Conservation (phyloP, 2,113 vertebrate genomes). For the Rousettus leschenaultii region DNA sequence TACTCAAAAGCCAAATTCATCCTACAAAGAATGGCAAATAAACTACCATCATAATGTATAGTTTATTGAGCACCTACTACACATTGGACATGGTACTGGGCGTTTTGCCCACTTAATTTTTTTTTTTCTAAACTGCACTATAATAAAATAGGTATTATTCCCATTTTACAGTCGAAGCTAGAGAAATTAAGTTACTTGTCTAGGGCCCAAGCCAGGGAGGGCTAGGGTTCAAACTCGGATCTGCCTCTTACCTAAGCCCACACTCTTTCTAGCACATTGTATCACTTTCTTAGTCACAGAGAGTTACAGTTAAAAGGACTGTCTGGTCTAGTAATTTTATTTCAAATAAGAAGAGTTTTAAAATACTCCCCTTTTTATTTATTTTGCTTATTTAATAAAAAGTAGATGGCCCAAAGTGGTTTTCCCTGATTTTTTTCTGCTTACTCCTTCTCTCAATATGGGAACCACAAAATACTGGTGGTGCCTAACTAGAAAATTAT, state of each 20-base stretch:
- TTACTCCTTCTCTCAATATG: neutral
- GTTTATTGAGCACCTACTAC: neutral
- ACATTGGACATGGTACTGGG: neutral
- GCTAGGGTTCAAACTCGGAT: neutral
- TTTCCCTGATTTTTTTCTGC: neutral
- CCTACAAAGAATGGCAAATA: neutral
- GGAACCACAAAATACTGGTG: neutral
- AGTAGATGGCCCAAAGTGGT: neutral
- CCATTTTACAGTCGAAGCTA: neutral
- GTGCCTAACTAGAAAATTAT: neutral
- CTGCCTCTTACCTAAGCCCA: neutral
- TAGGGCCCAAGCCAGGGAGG: neutral
- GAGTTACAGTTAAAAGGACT: neutral
- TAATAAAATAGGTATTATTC: neutral
- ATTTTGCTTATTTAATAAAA: slow-evolving; percentile 35
- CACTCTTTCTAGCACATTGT: neutral
- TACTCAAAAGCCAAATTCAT: neutral
- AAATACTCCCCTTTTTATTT: neutral
- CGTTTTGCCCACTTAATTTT: neutral
- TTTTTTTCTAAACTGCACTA: neutral
- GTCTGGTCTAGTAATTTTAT: neutral
- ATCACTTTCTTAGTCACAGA: neutral
- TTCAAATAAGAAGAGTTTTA: slow-evolving; percentile 20
- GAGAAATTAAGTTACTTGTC: slow-evolving; percentile 4
- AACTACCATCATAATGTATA: neutral